Evolutionary conservation across 2,113 vertebrate genomes (phyloP).

Genomic region (Plectropomus leopardus): DNA sequence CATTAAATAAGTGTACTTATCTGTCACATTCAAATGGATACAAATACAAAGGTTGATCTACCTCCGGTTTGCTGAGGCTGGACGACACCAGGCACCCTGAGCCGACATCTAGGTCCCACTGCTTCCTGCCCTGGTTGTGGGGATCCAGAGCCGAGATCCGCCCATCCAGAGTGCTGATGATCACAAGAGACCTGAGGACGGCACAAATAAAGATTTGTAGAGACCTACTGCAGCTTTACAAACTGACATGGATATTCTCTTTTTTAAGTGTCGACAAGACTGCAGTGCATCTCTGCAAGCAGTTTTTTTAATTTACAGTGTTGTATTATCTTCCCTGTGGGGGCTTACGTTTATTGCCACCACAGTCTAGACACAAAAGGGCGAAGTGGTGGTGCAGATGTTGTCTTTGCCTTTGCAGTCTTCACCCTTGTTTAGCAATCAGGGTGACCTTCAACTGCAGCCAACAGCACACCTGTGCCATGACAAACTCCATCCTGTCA

Average conservation of each 20-base stretch:
- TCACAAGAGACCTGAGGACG: conserved; percentile 89
- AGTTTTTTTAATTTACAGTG: neutral
- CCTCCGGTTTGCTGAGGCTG: conserved; percentile 98
- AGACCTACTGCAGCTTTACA: neutral
- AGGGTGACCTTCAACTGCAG: conserved; percentile 68
- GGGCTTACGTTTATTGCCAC: neutral
- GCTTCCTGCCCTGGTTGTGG: conserved; percentile 93
- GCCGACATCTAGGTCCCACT: conserved; percentile 97
- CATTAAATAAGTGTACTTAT: too few species aligned
- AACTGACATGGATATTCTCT: too few species aligned
- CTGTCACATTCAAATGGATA: too few species aligned
- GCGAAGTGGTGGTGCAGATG: conserved; percentile 48
- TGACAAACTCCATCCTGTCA: conserved; percentile 42
- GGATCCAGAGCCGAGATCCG: conserved; percentile 95
- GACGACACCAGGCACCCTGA: conserved; percentile 96
- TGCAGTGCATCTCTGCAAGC: neutral
- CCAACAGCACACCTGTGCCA: conserved; percentile 63
- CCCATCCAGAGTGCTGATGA: conserved; percentile 98
- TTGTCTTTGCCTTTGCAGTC: conserved; percentile 12
- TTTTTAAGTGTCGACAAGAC: neutral
- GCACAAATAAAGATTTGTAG: neutral
- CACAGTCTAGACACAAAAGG: conserved; percentile 36
- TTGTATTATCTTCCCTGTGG: conserved; percentile 1
- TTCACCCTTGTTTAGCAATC: conserved; percentile 28
- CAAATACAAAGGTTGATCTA: conserved; percentile 60